Evolutionary conservation across 2,797 vertebrate species (phyloP), one percentile per base, ranked within the genome.

Genomic region (Chanos chanos): DNA sequence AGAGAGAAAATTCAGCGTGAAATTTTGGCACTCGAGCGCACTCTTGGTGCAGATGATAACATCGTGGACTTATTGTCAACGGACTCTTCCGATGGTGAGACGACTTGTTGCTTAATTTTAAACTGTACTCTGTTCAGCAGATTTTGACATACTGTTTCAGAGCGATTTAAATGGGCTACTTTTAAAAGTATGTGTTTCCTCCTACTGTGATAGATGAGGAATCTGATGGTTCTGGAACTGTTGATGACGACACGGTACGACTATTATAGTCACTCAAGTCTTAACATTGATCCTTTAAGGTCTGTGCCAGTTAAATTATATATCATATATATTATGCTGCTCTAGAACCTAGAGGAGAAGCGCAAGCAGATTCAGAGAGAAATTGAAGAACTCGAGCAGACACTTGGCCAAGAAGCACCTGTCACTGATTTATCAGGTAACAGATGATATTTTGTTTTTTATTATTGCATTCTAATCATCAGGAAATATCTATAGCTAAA

Each of bases 311-410:
- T 18, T 19, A 48, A 19, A 6, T 37, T 2, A 31, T 33, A 19
- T 15, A 39, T 3, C 41, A 24, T 7, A 31, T 9, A 22, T 19
- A 25, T 9, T 33, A 12, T 16, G 22, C 22, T 27, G 4, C 6
- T 27, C 8, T 25, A 8, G 7, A 72, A 84, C 18, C 45, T 91
- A 4, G 71, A 82, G 0, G 85, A 79, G 0, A 81, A 91, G 62
- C 81, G 86, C 53, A 85, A 91, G 58, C 81, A 82, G 37, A 82
- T 94, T 67, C 76, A 89, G 27, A 70, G 64, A 33, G 86, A 94
- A 77, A 92, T 94, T 22, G 74, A 86, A 52, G 77, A 89, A 51
- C 68, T 94, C 5, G 88, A 94, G 40, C 70, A 81, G 59, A 87
- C 78, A 36, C 76, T 94, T 39, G 85, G 81, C 1, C 74, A 77